phyloP scores from a whole-genome alignment of 2,797 vertebrate species.

The Anas acuta region DNA sequence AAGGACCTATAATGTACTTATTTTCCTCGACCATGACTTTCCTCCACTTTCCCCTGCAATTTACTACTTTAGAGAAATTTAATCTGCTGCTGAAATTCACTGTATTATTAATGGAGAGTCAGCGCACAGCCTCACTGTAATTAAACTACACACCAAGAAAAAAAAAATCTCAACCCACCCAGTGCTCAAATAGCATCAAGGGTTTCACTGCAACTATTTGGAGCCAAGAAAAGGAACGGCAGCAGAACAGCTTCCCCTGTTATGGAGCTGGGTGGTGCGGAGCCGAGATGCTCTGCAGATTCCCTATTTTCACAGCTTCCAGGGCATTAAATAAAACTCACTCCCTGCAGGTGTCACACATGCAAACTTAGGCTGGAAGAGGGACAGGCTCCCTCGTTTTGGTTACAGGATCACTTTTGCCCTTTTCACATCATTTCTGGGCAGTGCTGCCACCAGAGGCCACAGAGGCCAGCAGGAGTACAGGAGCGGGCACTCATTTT shows the following conservation, averaged over 20 bases:
- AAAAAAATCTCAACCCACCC: not conserved
- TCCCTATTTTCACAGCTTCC: not conserved
- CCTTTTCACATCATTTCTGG: not conserved
- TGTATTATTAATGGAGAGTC: slow-evolving; percentile 88
- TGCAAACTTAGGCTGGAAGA: not conserved
- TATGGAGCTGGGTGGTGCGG: not conserved
- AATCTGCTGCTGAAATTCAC: slow-evolving; percentile 82
- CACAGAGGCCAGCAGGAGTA: not conserved
- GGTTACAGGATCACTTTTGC: not conserved
- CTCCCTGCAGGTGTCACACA: not conserved
- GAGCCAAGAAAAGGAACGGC: slow-evolving; percentile 6
- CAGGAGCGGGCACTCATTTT: not conserved
- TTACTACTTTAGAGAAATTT: slow-evolving; percentile 84
- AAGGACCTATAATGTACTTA: slow-evolving; percentile 76
- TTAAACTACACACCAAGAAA: slow-evolving; percentile 75
- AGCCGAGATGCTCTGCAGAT: not conserved
- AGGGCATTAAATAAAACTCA: not conserved
- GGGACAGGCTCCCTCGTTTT: not conserved
- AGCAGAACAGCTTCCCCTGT: not conserved
- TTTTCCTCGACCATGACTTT: slow-evolving; percentile 65
- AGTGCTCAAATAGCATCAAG: slow-evolving; percentile 7
- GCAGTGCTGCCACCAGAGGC: not conserved
- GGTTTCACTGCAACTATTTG: not conserved
- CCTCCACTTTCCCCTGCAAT: slow-evolving; percentile 73
- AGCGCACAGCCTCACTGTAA: slow-evolving; percentile 76